Percentiles rank a stretch among this genome's conserved stretches.
phyloP scores from a whole-genome alignment of 2,113 vertebrate genomes.

The Anguilla rostrata region DNA sequence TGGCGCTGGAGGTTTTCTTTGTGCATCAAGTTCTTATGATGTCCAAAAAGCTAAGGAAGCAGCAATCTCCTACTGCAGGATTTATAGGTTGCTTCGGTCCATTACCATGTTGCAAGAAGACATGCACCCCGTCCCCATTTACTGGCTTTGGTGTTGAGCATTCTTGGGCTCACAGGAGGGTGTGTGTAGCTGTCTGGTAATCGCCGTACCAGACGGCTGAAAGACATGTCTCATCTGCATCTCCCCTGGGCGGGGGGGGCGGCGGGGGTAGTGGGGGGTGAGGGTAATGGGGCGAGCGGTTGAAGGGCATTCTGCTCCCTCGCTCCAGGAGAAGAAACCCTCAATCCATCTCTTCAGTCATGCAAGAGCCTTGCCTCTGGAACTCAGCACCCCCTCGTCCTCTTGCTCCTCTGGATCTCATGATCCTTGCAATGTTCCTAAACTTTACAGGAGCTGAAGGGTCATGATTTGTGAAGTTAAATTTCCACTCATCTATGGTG shows the following conservation, averaged over 20 bases:
- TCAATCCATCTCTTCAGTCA: background rate
- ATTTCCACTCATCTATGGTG: background rate
- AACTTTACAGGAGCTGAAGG: slow-evolving; percentile 8
- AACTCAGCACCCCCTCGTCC: background rate
- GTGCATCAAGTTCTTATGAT: background rate
- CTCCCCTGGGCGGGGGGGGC: too few species aligned
- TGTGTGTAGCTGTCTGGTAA: background rate
- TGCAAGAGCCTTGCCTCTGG: background rate
- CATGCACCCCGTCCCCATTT: background rate
- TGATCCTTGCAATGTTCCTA: background rate
- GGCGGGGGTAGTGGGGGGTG: too few species aligned
- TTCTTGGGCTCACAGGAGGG: background rate
- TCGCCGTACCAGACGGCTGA: background rate
- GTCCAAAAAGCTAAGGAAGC: background rate
- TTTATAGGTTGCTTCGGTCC: background rate
- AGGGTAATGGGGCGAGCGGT: too few species aligned
- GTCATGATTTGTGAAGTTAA: background rate
- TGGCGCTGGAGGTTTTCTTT: too few species aligned
- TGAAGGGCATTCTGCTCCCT: background rate
- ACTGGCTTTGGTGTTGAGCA: background rate
- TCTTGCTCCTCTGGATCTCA: background rate
- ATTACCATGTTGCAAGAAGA: background rate
- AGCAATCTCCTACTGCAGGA: background rate
- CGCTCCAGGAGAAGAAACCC: background rate
- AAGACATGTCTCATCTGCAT: background rate